These are phyloP conservation scores for Phodopus roborovskii DNA, from an alignment of 2,113 vertebrate species.

Conservation along the genomic window DNA sequence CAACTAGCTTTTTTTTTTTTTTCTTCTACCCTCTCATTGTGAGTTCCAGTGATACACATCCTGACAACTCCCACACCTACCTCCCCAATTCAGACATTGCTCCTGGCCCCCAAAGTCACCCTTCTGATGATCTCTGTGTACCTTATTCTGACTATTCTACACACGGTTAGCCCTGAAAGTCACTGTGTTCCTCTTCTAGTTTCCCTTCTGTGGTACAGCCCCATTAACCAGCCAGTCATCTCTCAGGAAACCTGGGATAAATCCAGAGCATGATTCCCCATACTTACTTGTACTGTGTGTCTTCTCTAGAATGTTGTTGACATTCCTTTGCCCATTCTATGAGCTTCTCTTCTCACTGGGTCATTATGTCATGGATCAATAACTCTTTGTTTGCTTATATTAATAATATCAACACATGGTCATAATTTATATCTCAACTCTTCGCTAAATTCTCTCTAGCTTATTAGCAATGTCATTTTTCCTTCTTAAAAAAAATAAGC, in stretches of 20 bases:
- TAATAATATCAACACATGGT: background rate
- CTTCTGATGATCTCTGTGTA: background rate
- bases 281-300: background rate
- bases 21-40: background rate
- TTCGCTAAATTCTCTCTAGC: background rate
- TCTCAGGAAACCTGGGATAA: background rate
- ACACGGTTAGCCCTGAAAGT: background rate
- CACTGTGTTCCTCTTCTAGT: background rate
- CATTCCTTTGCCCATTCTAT: background rate
- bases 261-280: too few relatives aligned
- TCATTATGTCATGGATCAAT: background rate
- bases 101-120: background rate
- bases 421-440: background rate
- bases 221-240: background rate
- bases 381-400: background rate
- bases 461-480: conserved; percentile 14
- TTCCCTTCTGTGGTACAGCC: background rate
- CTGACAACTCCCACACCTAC: background rate
- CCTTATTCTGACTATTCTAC: background rate
- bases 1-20: background rate
- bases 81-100: background rate
- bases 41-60: background rate
- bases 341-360: background rate
- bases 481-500: background rate
- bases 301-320: background rate